Percentiles rank a stretch among this genome's conserved stretches.
Evolutionary conservation across 2,888 invertebrate species (phyloP).

Genomic region (Pristionchus fissidentatus): DNA sequence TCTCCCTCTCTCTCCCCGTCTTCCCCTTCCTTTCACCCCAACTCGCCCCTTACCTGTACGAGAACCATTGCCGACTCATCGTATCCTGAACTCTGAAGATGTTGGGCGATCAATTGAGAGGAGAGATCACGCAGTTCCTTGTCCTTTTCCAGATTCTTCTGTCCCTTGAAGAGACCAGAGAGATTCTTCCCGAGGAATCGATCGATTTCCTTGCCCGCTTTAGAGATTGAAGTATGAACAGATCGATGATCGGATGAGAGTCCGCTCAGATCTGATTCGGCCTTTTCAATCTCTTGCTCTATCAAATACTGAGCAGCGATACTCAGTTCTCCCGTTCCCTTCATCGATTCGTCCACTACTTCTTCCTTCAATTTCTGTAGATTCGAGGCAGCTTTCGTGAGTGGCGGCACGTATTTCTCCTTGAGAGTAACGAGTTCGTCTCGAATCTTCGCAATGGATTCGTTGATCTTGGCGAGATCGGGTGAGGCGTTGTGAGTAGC

Average conservation of each 20-base stretch:
- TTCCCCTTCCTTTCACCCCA: neutral
- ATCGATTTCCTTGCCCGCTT: conserved; percentile 96
- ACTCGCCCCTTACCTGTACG: conserved; percentile 63
- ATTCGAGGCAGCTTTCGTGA: neutral
- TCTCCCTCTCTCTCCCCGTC: neutral
- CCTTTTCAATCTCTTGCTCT: conserved; percentile 49
- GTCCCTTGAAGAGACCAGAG: conserved; percentile 56
- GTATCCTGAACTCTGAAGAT: conserved; percentile 53
- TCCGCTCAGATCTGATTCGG: conserved; percentile 28
- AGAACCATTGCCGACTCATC: conserved; percentile 59
- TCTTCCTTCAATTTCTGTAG: conserved; percentile 35
- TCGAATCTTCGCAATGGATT: conserved; percentile 38
- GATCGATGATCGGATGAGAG: conserved; percentile 83
- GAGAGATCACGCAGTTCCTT: neutral
- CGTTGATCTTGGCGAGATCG: neutral
- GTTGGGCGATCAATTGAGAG: conserved; percentile 8
- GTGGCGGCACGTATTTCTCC: neutral
- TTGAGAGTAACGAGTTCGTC: conserved; percentile 18
- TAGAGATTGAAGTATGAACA: conserved; percentile 86
- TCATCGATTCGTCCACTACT: conserved; percentile 44
- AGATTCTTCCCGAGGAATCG: conserved; percentile 57
- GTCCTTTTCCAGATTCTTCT: conserved; percentile 60
- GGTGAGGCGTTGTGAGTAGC: neutral
- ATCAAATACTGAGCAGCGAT: conserved; percentile 64
- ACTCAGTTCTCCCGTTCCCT: conserved; percentile 51